phyloP scores from a whole-genome alignment of 2,113 vertebrate species.

The Chiloscyllium plagiosum region DNA sequence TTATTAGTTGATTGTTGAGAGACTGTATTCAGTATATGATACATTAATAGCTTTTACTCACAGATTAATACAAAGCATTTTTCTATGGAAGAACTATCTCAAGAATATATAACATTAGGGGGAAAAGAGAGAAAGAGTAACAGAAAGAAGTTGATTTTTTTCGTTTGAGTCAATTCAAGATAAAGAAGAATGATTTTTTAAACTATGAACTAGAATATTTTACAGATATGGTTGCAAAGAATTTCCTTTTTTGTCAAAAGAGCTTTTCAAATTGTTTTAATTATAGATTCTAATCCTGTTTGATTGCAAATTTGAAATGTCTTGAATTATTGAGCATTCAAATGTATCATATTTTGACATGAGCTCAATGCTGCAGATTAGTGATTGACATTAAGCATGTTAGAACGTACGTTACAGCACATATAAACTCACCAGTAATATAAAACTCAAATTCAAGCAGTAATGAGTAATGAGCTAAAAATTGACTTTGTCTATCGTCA shows the following conservation, averaged over 20 bases:
- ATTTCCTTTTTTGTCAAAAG: slow-evolving; percentile 6
- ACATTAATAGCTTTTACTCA: neutral
- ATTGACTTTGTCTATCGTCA: slow-evolving; percentile 78
- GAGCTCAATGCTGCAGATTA: slow-evolving; percentile 77
- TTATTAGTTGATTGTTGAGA: slow-evolving; percentile 14
- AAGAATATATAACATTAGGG: neutral
- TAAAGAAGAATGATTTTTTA: neutral
- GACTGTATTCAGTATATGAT: too few relatives aligned
- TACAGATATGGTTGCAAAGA: neutral
- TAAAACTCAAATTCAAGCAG: slow-evolving; percentile 59
- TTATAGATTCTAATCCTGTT: slow-evolving; percentile 37
- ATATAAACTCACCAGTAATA: slow-evolving; percentile 64
- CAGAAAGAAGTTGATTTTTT: slow-evolving; percentile 5
- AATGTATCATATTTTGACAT: slow-evolving; percentile 72
- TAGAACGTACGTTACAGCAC: slow-evolving; percentile 67
- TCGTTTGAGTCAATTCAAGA: neutral
- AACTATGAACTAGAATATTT: neutral
- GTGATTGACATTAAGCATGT: slow-evolving; percentile 64
- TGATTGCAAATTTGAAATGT: slow-evolving; percentile 65
- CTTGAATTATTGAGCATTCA: slow-evolving; percentile 58
- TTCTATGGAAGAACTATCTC: neutral
- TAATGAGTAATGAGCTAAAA: slow-evolving; percentile 72
- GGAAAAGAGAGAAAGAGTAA: neutral
- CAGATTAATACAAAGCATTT: neutral
- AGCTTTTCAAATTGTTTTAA: slow-evolving; percentile 29